Base-by-base conservation (phyloP, 2,797 vertebrate genomes). In the Chaunax sp. region DNA sequence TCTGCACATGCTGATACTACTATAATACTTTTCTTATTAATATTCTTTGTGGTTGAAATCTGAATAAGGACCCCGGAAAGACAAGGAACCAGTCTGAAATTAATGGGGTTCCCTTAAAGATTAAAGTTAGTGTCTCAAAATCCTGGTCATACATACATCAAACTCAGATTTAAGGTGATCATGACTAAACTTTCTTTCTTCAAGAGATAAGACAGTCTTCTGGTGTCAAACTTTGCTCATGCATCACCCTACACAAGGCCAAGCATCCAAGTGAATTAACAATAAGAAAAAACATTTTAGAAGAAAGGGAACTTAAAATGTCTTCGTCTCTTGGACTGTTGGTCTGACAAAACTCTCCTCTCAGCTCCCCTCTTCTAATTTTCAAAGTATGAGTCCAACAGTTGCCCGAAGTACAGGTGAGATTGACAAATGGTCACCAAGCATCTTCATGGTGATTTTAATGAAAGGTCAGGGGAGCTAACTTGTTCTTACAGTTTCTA, bases 401-500 rank as follows among this genome's bases (percentile, higher is more conserved):
- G 19, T 56, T 33, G 13, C 43, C n/a, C 45, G 33, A 16, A 44
- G 40, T 18, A 16, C 54, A 83, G 81, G 78, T 83, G 75, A 80
- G 69, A 58, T 12, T 22, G 56, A 60, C 54, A 64, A 10, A 28
- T 53, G 55, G 14, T 66, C 49, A 59, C 4, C 26, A 19, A 71
- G 47, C 70, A 69, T 70, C 74, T 72, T 69, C 43, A 63, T 68
- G 49, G 37, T 61, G 46, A 58, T 76, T 69, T 68, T 68, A n/a
- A 74, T 50, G 51, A 80, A 88, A 88, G 79, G 80, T 83, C 81
- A 85, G 64, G 45, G 50, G 56, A 75, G 81, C 60, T 69, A 64
- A 72, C 76, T 71, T 70, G 78, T 81, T 80, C 81, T 81, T 84
- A 35, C 72, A 56, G 55, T 20, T 56, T 87, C 84, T 87, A 86